Evolutionary conservation across 2,888 invertebrate species (phyloP), one percentile per base, ranked within the genome.

Genomic region (Trypoxylon attenuatum): DNA sequence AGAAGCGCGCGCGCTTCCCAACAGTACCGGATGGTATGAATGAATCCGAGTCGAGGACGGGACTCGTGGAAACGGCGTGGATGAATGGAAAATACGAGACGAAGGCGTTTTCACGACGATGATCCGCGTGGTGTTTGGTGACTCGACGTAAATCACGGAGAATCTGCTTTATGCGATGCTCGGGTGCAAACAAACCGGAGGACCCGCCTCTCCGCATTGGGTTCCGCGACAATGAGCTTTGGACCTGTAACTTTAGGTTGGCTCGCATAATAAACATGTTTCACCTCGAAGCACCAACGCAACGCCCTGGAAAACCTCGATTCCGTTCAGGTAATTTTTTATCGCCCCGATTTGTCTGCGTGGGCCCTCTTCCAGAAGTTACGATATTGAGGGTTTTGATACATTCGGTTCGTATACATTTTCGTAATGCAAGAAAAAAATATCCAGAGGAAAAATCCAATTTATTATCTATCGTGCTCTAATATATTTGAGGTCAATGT

Each of bases 91-190:
- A 54, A 62, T 56, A 50, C 56, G 59, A 62, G 58, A 53, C 60
- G 75, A 65, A 72, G 76, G 73, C 72, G 75, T 75, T 73, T 71
- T 69, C 76, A 71, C 71, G 49, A 41, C 57, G 62, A 54, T 56
- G 39, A 21, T 23, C 38, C 49, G 25, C 51, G 53, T 46, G 42
- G 50, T 72, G 71, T 71, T 71, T 71, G 76, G 73, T 70, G 71
- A 76, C 56, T 76, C 76, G 78, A 77, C 82, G 84, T 86, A 86
- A 86, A 85, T 86, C 84, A 84, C 77, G 53, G 55, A 56, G 71
- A 66, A 62, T 73, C 73, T 67, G 78, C 79, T 82, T 82, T 81
- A 83, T 82, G 77, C 79, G 73, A 75, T 10, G 33, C 33, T 73
- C 80, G 80, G 76, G 71, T 75, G 79, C 80, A 83, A 82, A 84